Percentiles rank a stretch among this genome's conserved stretches.
phyloP scores from a whole-genome alignment of 2,797 vertebrate genomes.

The Aeoliscus strigatus region DNA sequence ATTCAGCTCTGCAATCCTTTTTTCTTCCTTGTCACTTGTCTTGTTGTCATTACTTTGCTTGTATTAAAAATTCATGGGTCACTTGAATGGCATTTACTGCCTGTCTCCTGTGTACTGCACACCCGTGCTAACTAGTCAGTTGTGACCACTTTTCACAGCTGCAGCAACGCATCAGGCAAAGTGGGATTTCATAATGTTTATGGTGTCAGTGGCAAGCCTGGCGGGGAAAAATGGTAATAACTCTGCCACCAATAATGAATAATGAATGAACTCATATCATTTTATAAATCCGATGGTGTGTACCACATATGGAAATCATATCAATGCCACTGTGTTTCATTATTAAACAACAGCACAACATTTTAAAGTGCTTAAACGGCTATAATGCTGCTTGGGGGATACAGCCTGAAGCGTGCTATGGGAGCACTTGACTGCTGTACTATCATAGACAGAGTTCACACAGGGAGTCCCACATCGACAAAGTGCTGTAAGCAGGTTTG shows the following conservation, averaged over 20 bases:
- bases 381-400: constrained; percentile 14
- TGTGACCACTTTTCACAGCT: constrained; percentile 72
- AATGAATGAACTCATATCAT: constrained; percentile 72
- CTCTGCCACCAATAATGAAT: constrained; percentile 65
- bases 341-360: constrained; percentile 42
- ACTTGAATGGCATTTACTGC: constrained; percentile 70
- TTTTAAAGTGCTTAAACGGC: constrained; percentile 13
- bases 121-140: constrained; percentile 70
- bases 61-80: constrained; percentile 75
- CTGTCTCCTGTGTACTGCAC: constrained; percentile 61
- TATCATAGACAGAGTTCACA: constrained; percentile 46
- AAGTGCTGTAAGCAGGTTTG: constrained; percentile 45
- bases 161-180: constrained; percentile 60
- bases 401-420: constrained; percentile 34
- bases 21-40: constrained; percentile 54
- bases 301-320: constrained; percentile 65
- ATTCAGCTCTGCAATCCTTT: constrained; percentile 40
- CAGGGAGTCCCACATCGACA: constrained; percentile 48
- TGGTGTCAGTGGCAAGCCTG: constrained; percentile 67
- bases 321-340: constrained; percentile 33
- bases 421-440: constrained; percentile 34
- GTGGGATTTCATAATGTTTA: constrained; percentile 73
- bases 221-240: constrained; percentile 67
- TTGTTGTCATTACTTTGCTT: constrained; percentile 67
- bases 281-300: constrained; percentile 63